Conservation (phyloP, 2,797 vertebrate species). For the Chrysocyon brachyurus region DNA sequence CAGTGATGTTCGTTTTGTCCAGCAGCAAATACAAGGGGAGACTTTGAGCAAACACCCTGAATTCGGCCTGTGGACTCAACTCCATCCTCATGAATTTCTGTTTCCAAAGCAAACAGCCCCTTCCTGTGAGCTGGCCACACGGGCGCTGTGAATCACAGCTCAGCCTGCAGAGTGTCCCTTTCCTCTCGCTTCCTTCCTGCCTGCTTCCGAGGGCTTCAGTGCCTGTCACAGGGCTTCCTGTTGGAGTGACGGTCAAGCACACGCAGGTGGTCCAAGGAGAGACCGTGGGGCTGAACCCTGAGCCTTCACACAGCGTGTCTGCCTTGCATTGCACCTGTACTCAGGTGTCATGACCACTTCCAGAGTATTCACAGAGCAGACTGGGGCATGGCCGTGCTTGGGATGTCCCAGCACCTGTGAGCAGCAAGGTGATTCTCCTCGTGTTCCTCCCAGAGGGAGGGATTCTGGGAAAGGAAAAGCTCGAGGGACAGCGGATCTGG, state of each 20-base stretch:
- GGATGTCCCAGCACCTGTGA: background rate
- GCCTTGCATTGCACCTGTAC: background rate
- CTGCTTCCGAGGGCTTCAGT: conserved; percentile 83
- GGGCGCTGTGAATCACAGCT: conserved; percentile 77
- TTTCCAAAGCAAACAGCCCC: conserved; percentile 88
- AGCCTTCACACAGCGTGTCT: background rate
- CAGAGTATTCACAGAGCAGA: background rate
- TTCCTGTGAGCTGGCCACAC: conserved; percentile 83
- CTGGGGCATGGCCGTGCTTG: background rate
- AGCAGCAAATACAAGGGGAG: conserved; percentile 46
- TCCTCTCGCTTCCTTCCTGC: conserved; percentile 88
- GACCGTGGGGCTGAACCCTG: background rate
- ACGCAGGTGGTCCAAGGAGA: conserved; percentile 79
- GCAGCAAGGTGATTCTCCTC: background rate
- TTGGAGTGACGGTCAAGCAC: conserved; percentile 76
- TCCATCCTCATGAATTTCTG: conserved; percentile 80
- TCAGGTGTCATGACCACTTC: background rate
- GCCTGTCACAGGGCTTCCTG: conserved; percentile 85
- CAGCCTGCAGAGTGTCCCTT: conserved; percentile 78
- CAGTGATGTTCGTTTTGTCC: conserved; percentile 31
- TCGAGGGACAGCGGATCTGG: background rate
- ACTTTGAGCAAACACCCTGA: conserved; percentile 66
- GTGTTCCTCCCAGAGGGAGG: background rate
- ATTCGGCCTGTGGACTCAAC: conserved; percentile 20
- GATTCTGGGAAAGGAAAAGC: background rate